Conservation (phyloP, 2,888 invertebrate species). For the Acanthosepion esculentum region DNA sequence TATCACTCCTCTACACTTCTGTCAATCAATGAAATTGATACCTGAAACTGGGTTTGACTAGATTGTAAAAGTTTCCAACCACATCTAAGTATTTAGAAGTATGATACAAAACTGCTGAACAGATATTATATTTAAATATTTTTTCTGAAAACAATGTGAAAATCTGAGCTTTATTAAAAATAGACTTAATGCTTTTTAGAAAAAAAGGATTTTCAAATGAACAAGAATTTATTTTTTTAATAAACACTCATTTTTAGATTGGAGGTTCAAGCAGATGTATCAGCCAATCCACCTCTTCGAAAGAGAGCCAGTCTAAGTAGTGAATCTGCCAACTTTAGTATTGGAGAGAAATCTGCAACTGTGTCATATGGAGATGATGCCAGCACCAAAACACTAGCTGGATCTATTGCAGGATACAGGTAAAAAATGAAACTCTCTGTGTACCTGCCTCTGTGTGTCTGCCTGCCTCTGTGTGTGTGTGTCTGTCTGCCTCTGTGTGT, state of each 20-base stretch:
- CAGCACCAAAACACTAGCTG: conserved; percentile 85
- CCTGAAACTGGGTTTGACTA: no score
- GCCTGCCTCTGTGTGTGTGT: no score
- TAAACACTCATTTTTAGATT: conserved; percentile 75
- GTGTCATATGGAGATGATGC: conserved; percentile 79
- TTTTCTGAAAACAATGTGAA: no score
- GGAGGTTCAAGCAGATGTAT: conserved; percentile 84
- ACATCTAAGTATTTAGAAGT: no score
- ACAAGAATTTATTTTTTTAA: conserved; percentile 11
- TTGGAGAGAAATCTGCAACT: conserved; percentile 80
- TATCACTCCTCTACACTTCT: no score
- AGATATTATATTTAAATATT: no score
- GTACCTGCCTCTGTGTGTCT: no score
- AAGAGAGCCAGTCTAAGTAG: conserved; percentile 82
- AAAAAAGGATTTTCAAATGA: background rate
- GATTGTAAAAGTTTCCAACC: no score
- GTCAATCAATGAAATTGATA: no score
- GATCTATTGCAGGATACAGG: conserved; percentile 77
- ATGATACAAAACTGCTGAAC: no score
- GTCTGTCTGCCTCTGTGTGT: no score
- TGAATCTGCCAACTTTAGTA: conserved; percentile 79
- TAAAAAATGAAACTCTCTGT: conserved; percentile 44
- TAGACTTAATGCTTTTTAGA: background rate
- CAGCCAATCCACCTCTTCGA: conserved; percentile 61
- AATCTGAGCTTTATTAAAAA: no score